Evolutionary conservation across 1,140 invertebrate genomes (phyloP), one percentile per base, ranked within the genome.

Genomic region (Nephotettix cincticeps): DNA sequence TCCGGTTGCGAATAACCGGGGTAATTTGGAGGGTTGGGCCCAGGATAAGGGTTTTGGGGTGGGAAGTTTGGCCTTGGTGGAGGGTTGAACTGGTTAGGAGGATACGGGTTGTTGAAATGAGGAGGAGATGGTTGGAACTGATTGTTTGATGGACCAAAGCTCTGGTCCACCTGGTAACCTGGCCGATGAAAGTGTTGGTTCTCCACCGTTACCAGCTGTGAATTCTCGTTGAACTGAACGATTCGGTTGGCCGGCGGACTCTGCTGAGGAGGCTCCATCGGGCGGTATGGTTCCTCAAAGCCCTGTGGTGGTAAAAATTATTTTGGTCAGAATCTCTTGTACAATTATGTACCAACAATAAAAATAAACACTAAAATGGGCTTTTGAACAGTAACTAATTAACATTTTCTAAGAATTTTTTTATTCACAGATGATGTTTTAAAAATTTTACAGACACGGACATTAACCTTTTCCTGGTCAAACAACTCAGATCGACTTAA

Each of bases 101-200:
- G 28, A 25, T 27, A 27, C 6, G 25, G 25, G 23, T 27, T 21
- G 23, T 61, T 14, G 9, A 14, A 23, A 6, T 14, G 56, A 25
- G 13, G 9, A 29, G 13, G 13, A 21, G 21, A 25, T 27, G 56
- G 56, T 27, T 25, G 56, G n/a, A 27, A 61, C 27, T 61, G 56
- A 27, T 28, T 25, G 28, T 25, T 2, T 2, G 13, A 4, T 4
- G 56, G 56, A 27, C 56, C 56, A 27, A 11, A 61, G 27, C 28
- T 61, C 27, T 25, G 56, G 56, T 61, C 56, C n/a, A n/a, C n/a
- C n/a, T n/a, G n/a, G 13, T 27, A 61, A 2, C 11, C 13, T 27
- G 56, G 56, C 28, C 56, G 13, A 9, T 61, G 56, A n/a, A 27
- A 61, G 25, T 61, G 21, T 27, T 25, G 56, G 56, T 61, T 61